phyloP scores from a whole-genome alignment of 2,888 invertebrate species.

The Thysanoteuthis rhombus region DNA sequence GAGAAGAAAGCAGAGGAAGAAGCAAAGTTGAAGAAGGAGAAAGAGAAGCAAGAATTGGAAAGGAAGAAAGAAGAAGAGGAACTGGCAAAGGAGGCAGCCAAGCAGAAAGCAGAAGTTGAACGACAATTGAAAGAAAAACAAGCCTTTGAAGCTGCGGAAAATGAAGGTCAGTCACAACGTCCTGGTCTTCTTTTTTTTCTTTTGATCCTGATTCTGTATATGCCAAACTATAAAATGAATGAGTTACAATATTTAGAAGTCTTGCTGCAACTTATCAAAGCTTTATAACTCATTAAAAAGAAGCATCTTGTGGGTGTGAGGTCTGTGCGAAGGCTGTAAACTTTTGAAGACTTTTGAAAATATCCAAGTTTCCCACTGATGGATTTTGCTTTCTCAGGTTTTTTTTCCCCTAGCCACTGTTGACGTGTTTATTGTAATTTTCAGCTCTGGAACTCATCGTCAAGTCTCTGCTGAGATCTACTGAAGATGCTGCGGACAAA shows the following conservation, averaged over 20 bases:
- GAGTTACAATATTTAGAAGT: no score
- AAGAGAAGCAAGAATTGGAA: conserved; percentile 34
- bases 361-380: neutral
- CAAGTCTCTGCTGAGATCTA: conserved; percentile 43
- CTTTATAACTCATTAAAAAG: no score
- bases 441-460: conserved; percentile 53
- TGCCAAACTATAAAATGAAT: no score
- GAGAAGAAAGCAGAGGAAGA: conserved; percentile 33
- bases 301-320: no score
- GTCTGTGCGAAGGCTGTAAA: no score
- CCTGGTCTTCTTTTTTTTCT: neutral
- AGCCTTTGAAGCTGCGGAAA: conserved; percentile 55
- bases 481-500: conserved; percentile 37
- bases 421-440: conserved; percentile 1
- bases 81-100: conserved; percentile 36
- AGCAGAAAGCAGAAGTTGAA: conserved; percentile 36
- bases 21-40: conserved; percentile 37
- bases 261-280: no score
- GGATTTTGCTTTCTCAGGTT: no score
- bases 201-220: no score
- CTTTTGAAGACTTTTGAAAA: neutral
- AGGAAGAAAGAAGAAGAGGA: conserved; percentile 36
- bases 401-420: neutral
- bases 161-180: conserved; percentile 45
- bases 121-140: conserved; percentile 41